Base-by-base conservation (phyloP, 2,888 invertebrate species). In the Mesorhabditis spiculigera region DNA sequence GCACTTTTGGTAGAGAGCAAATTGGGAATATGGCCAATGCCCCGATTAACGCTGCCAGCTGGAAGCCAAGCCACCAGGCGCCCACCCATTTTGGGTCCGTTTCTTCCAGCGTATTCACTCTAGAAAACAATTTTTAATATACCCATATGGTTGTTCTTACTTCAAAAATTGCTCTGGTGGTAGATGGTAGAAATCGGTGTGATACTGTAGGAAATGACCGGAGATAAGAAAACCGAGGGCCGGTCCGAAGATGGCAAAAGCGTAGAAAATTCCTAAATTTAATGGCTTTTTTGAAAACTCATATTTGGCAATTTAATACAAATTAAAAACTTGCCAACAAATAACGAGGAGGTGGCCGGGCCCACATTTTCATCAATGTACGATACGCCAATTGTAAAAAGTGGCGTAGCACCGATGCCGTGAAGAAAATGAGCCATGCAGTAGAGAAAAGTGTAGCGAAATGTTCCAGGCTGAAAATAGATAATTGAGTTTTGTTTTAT, bases 321-420 rank as follows among this genome's bases (percentile, higher is more conserved):
- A 3, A n/a, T 63, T 4, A 28, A 8, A 4, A 28, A 82, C 90
- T 90, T 86, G 75, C 92, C 92, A 91, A 87, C 0, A 87, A 88
- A 78, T 64, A 82, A 63, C 5, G 80, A 80, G 0, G 79, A 80
- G 28, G 75, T 71, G 2, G 78, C 75, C 4, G 81, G 76, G 45
- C 78, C 78, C n/a, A 93, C 91, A 86, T 93, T 93, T 87, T 94
- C 93, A 87, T 94, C 93, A 75, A 94, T 90, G 86, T 91, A 94
- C 0, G 93, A 92, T 73, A 93, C 92, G 44, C 93, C 93, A 66
- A 94, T 90, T 0, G 94, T 94, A 87, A 92, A 94, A 72, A 94
- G 90, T 0, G 94, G 93, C 0, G 93, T 90, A 0, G 93, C 92
- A 44, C 94, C 94, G 1, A 92, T 91, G 50, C 94, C 94, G 86